phyloP scores from a whole-genome alignment of 2,888 invertebrate species.

The Ecdyonurus torrentis region DNA sequence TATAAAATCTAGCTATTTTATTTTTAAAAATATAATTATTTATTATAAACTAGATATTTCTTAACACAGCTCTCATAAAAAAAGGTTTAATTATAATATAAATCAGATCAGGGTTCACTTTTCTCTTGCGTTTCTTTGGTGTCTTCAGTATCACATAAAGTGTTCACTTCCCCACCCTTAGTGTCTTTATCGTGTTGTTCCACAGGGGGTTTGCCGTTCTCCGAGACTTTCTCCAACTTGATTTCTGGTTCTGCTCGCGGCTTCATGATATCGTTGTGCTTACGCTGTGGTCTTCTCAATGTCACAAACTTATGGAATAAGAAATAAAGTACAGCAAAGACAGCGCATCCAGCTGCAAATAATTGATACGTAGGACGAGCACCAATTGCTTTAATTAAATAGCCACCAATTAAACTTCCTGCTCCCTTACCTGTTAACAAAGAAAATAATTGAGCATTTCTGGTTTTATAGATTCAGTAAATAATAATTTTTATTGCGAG shows the following conservation, averaged over 20 bases:
- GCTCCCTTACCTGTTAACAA: slow-evolving; percentile 46
- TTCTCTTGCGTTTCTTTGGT: slow-evolving; percentile 14
- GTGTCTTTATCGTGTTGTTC: background rate
- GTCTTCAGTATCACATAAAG: slow-evolving; percentile 15
- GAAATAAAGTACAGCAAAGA: slow-evolving; percentile 49
- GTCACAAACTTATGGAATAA: slow-evolving; percentile 49
- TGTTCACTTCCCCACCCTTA: too few relatives aligned
- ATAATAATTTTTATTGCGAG: too few relatives aligned
- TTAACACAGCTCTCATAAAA: too few relatives aligned
- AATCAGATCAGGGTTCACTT: background rate
- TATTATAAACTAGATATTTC: too few relatives aligned
- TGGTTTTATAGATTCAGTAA: too few relatives aligned
- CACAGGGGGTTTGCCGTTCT: slow-evolving; percentile 7
- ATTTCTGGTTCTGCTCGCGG: slow-evolving; percentile 10
- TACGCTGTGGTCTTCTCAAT: slow-evolving; percentile 32
- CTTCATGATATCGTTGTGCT: slow-evolving; percentile 39
- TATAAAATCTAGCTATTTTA: too few relatives aligned
- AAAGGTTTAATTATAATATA: too few relatives aligned
- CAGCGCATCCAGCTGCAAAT: slow-evolving; percentile 41
- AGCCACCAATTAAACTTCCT: slow-evolving; percentile 59
- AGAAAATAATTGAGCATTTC: too few relatives aligned
- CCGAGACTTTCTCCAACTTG: slow-evolving; percentile 19
- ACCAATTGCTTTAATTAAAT: slow-evolving; percentile 52
- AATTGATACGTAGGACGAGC: slow-evolving; percentile 54
- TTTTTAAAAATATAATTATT: too few relatives aligned